Percentiles rank a stretch among this genome's conserved stretches.
Conservation (phyloP, 2,888 invertebrate genomes). For the Eupithecia tripunctaria region DNA sequence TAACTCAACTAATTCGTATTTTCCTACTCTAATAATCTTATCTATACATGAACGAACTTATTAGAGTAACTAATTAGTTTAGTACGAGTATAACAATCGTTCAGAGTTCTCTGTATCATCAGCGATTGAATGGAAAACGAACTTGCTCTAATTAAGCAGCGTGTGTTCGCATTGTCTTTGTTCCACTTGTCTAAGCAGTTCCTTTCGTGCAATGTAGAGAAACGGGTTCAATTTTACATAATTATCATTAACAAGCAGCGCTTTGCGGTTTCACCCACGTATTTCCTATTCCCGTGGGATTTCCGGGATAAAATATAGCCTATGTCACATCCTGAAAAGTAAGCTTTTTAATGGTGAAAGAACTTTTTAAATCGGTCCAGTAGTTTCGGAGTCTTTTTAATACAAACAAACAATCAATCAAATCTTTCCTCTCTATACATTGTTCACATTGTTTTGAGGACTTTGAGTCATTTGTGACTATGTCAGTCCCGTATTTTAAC, state of each 20-base stretch:
- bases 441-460: no score
- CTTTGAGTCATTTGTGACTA: no score
- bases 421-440: no score
- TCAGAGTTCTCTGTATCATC: slow-evolving; percentile 3
- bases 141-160: slow-evolving; percentile 24
- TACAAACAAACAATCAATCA: no score
- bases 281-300: no score
- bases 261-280: no score
- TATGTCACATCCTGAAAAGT: no score
- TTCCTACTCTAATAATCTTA: background rate
- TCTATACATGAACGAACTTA: background rate
- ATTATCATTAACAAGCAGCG: background rate
- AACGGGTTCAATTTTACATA: background rate
- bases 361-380: no score
- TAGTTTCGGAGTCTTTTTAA: no score
- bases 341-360: no score
- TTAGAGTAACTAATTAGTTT: background rate
- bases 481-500: no score
- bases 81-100: background rate
- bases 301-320: no score
- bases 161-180: slow-evolving; percentile 27
- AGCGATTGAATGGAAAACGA: slow-evolving; percentile 14
- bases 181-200: slow-evolving; percentile 5
- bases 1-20: background rate
- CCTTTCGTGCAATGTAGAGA: background rate